These are phyloP conservation scores for Hystrix cristata DNA, from an alignment of 2,113 vertebrate genomes.

Conservation along the genomic window DNA sequence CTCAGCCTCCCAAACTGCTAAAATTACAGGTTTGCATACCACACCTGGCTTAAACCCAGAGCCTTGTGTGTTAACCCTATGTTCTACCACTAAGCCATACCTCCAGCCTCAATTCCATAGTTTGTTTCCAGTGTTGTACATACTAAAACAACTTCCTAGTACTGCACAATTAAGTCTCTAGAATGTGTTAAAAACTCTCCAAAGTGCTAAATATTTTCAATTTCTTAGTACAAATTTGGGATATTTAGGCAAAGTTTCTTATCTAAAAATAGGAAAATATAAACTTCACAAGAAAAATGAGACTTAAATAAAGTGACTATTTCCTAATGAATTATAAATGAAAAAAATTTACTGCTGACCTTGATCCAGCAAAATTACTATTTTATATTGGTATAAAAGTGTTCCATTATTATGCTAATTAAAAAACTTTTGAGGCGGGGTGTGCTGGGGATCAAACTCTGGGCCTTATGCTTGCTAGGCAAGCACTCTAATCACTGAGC, in stretches of 20 bases:
- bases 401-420: background rate
- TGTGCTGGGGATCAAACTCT: no score
- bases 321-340: conserved; percentile 25
- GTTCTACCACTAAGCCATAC: background rate
- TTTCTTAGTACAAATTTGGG: conserved; percentile 22
- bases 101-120: background rate
- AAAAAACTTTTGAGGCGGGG: background rate
- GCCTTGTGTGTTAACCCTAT: no score
- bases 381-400: background rate
- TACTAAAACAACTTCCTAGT: conserved; percentile 1
- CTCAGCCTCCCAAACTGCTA: background rate
- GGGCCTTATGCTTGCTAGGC: no score
- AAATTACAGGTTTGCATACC: no score
- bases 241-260: conserved; percentile 40
- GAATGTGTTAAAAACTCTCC: conserved; percentile 30
- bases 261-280: conserved; percentile 22
- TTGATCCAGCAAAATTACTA: background rate
- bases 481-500: no score
- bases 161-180: conserved; percentile 18
- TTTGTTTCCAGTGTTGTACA: conserved; percentile 31
- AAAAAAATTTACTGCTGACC: background rate
- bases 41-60: no score
- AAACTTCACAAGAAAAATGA: background rate
- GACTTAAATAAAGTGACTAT: background rate
- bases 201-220: conserved; percentile 31